These are phyloP conservation scores for Lithobius niger DNA, from an alignment of 1,140 invertebrate genomes.

Conservation along the genomic window DNA sequence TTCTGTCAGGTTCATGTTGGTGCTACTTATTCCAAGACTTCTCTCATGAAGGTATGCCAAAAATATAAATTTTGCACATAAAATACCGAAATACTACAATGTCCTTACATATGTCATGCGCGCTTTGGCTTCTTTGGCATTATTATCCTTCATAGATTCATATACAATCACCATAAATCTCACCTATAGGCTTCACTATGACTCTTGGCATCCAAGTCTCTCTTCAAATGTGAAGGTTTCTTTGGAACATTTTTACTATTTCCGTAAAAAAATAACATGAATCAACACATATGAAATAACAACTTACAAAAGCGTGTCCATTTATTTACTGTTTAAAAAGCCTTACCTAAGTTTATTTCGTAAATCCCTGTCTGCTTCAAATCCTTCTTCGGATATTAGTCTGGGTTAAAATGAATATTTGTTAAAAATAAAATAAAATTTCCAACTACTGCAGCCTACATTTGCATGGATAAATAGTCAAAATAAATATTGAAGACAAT, in stretches of 20 bases:
- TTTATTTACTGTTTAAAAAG: neutral
- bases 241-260: conserved; percentile 65
- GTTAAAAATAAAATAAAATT: no score
- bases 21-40: no score
- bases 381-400: conserved; percentile 19
- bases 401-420: no score
- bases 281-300: neutral
- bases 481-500: no score
- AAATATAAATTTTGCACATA: neutral
- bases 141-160: no score
- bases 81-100: no score
- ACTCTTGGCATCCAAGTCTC: conserved; percentile 86
- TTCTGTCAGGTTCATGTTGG: no score
- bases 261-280: neutral
- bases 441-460: no score
- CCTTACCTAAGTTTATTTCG: neutral
- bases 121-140: no score
- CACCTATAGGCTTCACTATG: conserved; percentile 60
- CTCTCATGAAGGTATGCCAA: neutral
- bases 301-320: neutral
- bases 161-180: no score
- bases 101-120: no score
- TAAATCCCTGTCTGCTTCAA: conserved; percentile 14
- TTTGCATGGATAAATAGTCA: no score
- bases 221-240: conserved; percentile 73